Evolutionary conservation across 1,140 invertebrate genomes (phyloP), one percentile per base, ranked within the genome.

Genomic region (Leptinotarsa undecemlineata): DNA sequence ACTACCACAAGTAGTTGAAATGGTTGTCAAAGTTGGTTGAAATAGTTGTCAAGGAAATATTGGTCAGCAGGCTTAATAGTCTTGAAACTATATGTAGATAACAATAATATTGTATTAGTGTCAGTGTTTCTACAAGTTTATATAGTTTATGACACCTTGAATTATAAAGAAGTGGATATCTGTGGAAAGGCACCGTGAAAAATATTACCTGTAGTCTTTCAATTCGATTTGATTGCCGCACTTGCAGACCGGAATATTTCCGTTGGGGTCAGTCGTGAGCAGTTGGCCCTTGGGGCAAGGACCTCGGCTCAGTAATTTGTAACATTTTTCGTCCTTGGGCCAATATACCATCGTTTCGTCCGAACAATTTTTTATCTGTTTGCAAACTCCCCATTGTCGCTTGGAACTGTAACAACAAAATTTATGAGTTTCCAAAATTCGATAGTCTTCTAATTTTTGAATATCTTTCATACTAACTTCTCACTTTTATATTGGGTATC

Each of bases 271-370:
- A 0, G 85, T 71, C 8, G 86, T 86, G 11, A 95, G 81, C 0
- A 95, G 85, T 74, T 92, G 89, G 0, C 93, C 94, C 73, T 90
- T 89, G 2, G 90, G 87, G 82, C 94, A 95, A 0, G 94, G 93
- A 0, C 94, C 94, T 83, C 89, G 89, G 0, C 88, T 90, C 6
- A 90, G 84, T 62, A 88, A 87, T 26, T 88, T 86, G 82, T 94
- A 94, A 82, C 94, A 95, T 71, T 90, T 90, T 48, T 88, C 88
- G 78, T 93, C 91, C 60, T 86, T 86, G 0, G 93, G 92, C 92
- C 92, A 94, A 77, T 89, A 93, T 6, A 93, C 74, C 80, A 92
- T 84, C 57, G 87, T 89, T 47, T 87, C 85, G 74, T 89, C 87
- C 3, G 86, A 78, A 79, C 92, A 92, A 67, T 86, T 76, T 78